Conservation (phyloP, 2,888 invertebrate genomes). For the Quadroppia sp. region DNA sequence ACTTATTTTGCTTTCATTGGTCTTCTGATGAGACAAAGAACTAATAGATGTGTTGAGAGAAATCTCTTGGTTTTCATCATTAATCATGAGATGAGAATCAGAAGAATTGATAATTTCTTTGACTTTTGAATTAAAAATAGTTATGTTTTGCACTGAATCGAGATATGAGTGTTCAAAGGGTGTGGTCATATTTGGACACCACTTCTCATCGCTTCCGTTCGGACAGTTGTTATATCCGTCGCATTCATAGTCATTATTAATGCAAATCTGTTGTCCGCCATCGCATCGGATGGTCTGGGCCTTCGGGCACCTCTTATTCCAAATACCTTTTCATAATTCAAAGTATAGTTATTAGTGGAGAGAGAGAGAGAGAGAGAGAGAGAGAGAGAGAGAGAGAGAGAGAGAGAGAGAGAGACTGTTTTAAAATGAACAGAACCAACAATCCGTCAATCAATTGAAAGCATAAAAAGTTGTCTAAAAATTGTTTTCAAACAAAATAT, state of each 20-base stretch:
- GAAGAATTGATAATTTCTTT: neutral
- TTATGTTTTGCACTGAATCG: neutral
- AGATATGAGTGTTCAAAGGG: neutral
- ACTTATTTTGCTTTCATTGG: neutral
- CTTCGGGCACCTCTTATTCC: constrained; percentile 7
- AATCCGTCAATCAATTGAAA: no score
- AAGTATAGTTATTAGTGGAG: no score
- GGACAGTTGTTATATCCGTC: constrained; percentile 18
- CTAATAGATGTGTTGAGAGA: neutral
- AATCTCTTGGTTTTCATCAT: neutral
- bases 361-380: no score
- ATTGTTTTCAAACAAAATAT: no score
- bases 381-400: no score
- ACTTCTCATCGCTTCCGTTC: neutral
- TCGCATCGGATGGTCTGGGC: neutral
- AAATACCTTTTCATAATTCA: no score
- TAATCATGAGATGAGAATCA: neutral
- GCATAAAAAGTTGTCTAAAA: no score
- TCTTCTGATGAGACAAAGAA: neutral
- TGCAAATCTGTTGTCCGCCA: constrained; percentile 13
- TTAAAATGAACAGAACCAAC: no score
- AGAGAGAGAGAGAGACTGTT: no score
- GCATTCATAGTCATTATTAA: constrained; percentile 17
- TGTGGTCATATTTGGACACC: neutral
- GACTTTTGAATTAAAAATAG: neutral